phyloP scores from a whole-genome alignment of 1,140 invertebrate species.

The Drosophila erecta region DNA sequence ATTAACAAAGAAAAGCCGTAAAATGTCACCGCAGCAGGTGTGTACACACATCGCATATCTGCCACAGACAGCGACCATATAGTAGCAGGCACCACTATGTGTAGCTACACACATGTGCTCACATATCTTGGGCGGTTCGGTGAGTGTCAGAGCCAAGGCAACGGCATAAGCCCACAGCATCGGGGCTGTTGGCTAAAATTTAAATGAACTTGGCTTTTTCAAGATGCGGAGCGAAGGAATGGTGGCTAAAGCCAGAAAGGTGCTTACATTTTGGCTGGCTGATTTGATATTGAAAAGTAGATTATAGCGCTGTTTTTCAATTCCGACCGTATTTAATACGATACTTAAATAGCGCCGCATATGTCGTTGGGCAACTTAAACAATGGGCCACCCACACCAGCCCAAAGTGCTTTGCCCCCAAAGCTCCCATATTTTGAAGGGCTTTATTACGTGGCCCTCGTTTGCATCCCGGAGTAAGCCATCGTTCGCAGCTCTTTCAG shows the following conservation, averaged over 20 bases:
- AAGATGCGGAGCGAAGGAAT: constrained; percentile 9
- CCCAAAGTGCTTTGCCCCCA: background rate
- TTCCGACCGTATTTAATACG: no score
- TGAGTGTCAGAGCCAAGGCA: constrained; percentile 23
- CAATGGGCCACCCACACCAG: background rate
- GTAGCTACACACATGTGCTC: background rate
- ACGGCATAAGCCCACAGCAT: constrained; percentile 52
- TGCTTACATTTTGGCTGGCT: constrained; percentile 22
- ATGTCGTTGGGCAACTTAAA: no score
- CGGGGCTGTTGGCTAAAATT: constrained; percentile 64
- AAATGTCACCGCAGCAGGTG: constrained; percentile 79
- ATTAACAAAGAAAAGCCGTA: constrained; percentile 81
- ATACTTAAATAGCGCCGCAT: no score
- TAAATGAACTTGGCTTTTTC: constrained; percentile 59
- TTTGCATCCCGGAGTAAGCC: constrained; percentile 11
- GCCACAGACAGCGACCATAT: constrained; percentile 25
- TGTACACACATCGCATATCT: constrained; percentile 30
- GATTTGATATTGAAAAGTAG: background rate
- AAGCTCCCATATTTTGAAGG: constrained; percentile 18
- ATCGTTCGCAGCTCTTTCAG: constrained; percentile 12
- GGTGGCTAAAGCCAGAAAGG: background rate
- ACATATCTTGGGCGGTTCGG: constrained; percentile 2
- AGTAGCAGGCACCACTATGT: background rate
- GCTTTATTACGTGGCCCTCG: constrained; percentile 34
- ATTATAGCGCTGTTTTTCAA: background rate